Evolutionary conservation across 2,888 invertebrate genomes (phyloP).

Genomic region (Coelopa pilipes): DNA sequence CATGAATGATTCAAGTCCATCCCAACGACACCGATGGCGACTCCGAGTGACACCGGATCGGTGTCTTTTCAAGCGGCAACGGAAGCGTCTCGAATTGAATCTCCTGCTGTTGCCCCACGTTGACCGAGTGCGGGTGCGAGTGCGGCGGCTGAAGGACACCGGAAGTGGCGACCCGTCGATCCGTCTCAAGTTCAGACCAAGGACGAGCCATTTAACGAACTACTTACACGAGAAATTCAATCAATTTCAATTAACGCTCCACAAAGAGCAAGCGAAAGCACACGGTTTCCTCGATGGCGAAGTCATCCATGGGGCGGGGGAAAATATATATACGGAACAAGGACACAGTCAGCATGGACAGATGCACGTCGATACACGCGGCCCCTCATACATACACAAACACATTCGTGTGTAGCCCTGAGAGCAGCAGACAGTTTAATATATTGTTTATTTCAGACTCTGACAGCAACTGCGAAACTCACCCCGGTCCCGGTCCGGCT

Average conservation of each 20-base stretch:
- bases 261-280: not conserved
- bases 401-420: not conserved
- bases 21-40: too few relatives aligned
- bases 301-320: too few relatives aligned
- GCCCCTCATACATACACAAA: not conserved
- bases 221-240: slow-evolving; percentile 9
- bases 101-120: too few relatives aligned
- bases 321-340: not conserved
- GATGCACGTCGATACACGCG: not conserved
- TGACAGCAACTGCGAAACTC: not conserved
- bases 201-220: not conserved
- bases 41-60: not conserved
- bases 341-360: not conserved
- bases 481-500: too few relatives aligned
- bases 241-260: slow-evolving; percentile 16
- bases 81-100: too few relatives aligned
- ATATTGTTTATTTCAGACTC: slow-evolving; percentile 25
- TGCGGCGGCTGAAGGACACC: not conserved
- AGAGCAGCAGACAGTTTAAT: slow-evolving; percentile 30
- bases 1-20: too few relatives aligned
- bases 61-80: too few relatives aligned
- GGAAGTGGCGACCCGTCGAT: not conserved
- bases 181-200: too few relatives aligned
- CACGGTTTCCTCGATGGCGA: not conserved
- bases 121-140: too few relatives aligned